These are phyloP conservation scores for Poecilia picta DNA, from an alignment of 2,797 vertebrate species.

Conservation along the genomic window DNA sequence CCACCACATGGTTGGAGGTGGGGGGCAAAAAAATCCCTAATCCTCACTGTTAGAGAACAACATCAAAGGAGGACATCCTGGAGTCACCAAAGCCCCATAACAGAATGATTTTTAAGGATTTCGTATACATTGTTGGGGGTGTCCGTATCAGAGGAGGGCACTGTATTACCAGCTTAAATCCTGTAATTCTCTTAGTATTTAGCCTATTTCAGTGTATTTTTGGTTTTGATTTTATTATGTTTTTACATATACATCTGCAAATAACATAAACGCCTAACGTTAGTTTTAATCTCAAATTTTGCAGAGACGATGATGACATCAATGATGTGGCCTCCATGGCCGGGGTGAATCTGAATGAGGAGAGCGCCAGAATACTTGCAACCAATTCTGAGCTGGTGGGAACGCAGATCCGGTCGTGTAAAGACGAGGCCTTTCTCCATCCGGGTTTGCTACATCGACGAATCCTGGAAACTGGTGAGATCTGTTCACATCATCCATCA, in stretches of 20 bases:
- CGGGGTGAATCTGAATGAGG: conserved; percentile 89
- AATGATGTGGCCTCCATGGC: conserved; percentile 92
- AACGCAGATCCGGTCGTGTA: conserved; percentile 87
- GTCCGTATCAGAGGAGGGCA: not conserved
- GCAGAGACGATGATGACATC: conserved; percentile 90
- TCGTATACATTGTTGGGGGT: not conserved
- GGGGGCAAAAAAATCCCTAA: not conserved
- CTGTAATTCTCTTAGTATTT: not conserved
- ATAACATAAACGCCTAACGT: not conserved
- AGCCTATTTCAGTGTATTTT: not conserved
- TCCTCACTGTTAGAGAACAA: not conserved
- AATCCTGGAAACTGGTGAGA: conserved; percentile 86
- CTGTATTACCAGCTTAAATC: not conserved
- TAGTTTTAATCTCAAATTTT: conserved; percentile 7
- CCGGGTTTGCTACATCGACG: conserved; percentile 84
- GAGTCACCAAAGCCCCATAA: not conserved
- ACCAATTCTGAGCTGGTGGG: conserved; percentile 88
- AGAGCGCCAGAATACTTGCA: conserved; percentile 88
- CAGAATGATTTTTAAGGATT: not conserved
- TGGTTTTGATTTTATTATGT: not conserved
- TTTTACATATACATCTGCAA: not conserved
- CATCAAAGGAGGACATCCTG: not conserved
- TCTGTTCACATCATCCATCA: not conserved
- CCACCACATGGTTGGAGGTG: not conserved
- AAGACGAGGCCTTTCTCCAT: conserved; percentile 89